Conservation (phyloP, 2,797 vertebrate genomes). For the Pipistrellus pygmaeus region DNA sequence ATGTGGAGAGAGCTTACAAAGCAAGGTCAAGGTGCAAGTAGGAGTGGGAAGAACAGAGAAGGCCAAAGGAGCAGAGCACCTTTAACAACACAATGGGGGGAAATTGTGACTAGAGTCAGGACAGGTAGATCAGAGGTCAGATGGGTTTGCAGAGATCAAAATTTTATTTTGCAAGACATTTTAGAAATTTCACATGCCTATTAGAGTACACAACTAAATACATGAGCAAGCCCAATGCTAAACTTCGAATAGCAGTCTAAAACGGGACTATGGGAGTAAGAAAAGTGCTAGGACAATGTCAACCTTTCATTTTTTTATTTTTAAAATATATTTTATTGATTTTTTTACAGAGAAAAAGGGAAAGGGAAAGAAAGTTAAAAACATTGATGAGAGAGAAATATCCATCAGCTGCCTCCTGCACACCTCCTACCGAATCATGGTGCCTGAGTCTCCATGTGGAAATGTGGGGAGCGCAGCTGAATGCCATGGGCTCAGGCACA, state of each 20-base stretch:
- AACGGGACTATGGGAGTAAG: neutral
- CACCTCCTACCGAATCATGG: no score
- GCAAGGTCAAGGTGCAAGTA: neutral
- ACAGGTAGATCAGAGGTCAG: neutral
- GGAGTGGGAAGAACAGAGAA: neutral
- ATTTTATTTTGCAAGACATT: constrained; percentile 42
- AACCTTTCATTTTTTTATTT: neutral
- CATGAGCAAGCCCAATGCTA: neutral
- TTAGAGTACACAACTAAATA: neutral
- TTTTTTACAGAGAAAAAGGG: no score
- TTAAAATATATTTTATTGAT: no score
- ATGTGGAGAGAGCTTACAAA: neutral
- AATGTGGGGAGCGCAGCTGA: no score
- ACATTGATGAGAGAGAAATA: no score
- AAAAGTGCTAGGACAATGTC: neutral
- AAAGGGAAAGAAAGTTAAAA: no score
- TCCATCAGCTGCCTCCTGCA: no score
- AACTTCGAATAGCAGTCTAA: constrained; percentile 5
- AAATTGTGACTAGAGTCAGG: neutral
- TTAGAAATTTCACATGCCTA: constrained; percentile 6
- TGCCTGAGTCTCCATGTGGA: no score
- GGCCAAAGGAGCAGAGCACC: neutral
- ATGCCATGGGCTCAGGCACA: no score
- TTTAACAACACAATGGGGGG: neutral
- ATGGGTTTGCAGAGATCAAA: neutral